These are phyloP conservation scores for Nezara viridula DNA, from an alignment of 2,888 invertebrate genomes.

Conservation along the genomic window DNA sequence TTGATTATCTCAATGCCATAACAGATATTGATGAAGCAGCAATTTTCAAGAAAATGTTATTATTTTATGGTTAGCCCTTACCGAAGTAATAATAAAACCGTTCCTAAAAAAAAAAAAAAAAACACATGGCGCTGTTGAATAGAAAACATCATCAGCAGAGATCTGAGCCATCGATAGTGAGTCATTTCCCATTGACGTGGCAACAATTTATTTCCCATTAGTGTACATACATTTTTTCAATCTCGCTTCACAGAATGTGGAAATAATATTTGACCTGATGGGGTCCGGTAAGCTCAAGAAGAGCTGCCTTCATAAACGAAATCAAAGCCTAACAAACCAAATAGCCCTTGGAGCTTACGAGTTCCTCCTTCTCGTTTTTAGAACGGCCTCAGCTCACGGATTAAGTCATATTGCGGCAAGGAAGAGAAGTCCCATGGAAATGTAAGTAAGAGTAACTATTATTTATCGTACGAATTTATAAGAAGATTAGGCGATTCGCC, in stretches of 20 bases:
- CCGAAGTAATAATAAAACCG: too few species aligned
- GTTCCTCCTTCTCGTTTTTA: background rate
- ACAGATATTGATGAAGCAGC: background rate
- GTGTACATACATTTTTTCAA: background rate
- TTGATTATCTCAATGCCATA: too few species aligned
- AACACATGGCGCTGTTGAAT: background rate
- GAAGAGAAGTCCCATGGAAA: slow-evolving; percentile 71
- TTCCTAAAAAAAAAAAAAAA: too few species aligned
- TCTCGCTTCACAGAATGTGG: background rate
- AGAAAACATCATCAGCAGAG: background rate
- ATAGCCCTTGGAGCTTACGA: background rate
- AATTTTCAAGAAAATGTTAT: background rate
- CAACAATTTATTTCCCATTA: slow-evolving; percentile 3
- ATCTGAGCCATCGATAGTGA: background rate
- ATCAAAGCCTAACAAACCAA: background rate
- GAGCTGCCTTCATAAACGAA: too few species aligned
- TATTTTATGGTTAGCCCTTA: too few species aligned
- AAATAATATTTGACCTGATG: background rate
- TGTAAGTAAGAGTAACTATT: slow-evolving; percentile 68
- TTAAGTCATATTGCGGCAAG: slow-evolving; percentile 71
- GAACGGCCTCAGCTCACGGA: slow-evolving; percentile 72
- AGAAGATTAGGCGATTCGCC: too few species aligned
- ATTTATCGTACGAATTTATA: background rate
- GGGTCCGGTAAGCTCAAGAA: background rate
- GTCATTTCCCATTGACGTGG: slow-evolving; percentile 20